Evolutionary conservation across 2,888 invertebrate genomes (phyloP).

Genomic region (Teinopalpus imperialis): DNA sequence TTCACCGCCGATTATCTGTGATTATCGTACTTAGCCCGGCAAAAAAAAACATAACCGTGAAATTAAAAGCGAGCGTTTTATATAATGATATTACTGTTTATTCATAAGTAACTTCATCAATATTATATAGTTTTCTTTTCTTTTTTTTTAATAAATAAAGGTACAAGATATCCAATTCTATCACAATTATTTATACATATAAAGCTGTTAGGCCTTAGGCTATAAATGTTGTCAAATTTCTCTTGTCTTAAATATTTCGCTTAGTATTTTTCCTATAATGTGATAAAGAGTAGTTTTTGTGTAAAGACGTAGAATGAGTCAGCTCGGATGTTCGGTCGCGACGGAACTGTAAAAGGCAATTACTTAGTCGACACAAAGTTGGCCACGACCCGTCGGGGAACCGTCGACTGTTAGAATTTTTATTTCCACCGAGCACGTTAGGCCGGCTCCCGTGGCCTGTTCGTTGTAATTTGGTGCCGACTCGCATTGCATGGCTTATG

Average conservation of each 20-base stretch:
- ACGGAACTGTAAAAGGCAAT: slow-evolving; percentile 64
- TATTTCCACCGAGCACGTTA: slow-evolving; percentile 31
- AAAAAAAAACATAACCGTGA: too few relatives aligned
- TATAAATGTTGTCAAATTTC: too few relatives aligned
- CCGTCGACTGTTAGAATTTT: slow-evolving; percentile 41
- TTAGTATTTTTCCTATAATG: neutral
- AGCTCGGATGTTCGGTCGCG: slow-evolving; percentile 51
- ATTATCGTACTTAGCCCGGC: too few relatives aligned
- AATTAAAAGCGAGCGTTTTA: too few relatives aligned
- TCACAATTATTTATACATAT: too few relatives aligned
- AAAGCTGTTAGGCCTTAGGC: too few relatives aligned
- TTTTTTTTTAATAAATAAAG: too few relatives aligned
- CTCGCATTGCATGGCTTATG: slow-evolving; percentile 24
- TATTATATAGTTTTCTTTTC: too few relatives aligned
- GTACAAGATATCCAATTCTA: too few relatives aligned
- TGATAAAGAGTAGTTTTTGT: slow-evolving; percentile 17
- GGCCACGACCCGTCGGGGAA: slow-evolving; percentile 48
- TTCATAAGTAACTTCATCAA: too few relatives aligned
- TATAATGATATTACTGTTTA: too few relatives aligned
- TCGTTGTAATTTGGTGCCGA: slow-evolving; percentile 30
- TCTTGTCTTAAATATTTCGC: neutral
- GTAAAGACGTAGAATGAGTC: slow-evolving; percentile 43
- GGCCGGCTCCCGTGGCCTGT: slow-evolving; percentile 33
- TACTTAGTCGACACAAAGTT: slow-evolving; percentile 60
- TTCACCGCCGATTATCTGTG: too few relatives aligned